Base-by-base conservation (phyloP, 2,797 vertebrate genomes). In the Gorsachius magnificus region DNA sequence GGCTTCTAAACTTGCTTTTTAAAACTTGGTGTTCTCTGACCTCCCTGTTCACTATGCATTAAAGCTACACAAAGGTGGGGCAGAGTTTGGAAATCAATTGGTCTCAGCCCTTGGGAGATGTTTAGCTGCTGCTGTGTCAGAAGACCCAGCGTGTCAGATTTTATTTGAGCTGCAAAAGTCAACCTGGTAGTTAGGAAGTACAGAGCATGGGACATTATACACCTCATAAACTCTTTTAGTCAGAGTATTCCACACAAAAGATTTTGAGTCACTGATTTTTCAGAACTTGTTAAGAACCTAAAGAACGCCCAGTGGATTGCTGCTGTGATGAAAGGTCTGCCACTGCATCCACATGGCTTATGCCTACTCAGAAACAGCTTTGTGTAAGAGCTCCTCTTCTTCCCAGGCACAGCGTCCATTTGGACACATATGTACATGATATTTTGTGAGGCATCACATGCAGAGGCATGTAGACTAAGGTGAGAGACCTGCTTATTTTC, bases 151-250 rank as follows among this genome's bases (percentile, higher is more conserved):
- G 11, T 7, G 50, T 68, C 84, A 86, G 58, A 26, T 86, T 81
- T 93, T 53, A 93, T 77, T 35, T 61, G 58, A 91, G 82, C 83
- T 82, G 68, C 92, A 90, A 19, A 92, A 90, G 81, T 77, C 92
- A 94, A 54, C 16, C 51, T 14, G 6, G 80, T 53, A 70, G 60
- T 84, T 89, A 53, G 71, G 63, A 84, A 92, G 78, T 50, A 24
- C 46, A 69, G 77, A 78, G 76, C 85, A 38, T 43, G 74, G 74
- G 72, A 71, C 70, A 83, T 92, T 87, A 94, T 13, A 89, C 86
- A 96, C 70, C 70, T 93, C 95, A 90, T 89, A 96, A 96, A 95
- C 72, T 66, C 92, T 57, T 89, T 63, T 25, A 74, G 54, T 75
- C 72, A 64, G 76, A 75, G 72, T 53, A 61, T 75, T 92, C 75